These are phyloP conservation scores for Chelidonichthys spinosus DNA, from an alignment of 2,797 vertebrate species.

Conservation along the genomic window DNA sequence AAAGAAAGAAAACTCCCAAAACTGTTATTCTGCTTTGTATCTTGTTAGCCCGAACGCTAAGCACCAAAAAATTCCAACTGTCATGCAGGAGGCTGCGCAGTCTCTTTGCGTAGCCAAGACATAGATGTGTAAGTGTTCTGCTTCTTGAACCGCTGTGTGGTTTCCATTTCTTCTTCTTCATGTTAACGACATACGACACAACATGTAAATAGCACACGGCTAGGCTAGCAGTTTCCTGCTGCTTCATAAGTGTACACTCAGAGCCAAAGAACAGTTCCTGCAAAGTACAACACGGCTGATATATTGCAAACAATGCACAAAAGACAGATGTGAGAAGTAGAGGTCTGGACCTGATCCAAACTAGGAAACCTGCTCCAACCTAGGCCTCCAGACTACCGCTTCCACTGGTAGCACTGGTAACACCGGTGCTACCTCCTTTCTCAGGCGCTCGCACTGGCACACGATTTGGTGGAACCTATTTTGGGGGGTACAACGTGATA, in stretches of 20 bases:
- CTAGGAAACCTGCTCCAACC: neutral
- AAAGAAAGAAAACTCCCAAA: neutral
- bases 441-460: too few species aligned
- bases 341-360: slow-evolving; percentile 16
- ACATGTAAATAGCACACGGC: neutral
- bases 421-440: too few species aligned
- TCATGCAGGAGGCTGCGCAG: too few species aligned
- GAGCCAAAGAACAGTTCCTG: slow-evolving; percentile 1
- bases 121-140: neutral
- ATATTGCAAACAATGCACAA: slow-evolving; percentile 2
- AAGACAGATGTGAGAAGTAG: slow-evolving; percentile 1
- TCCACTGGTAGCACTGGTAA: too few species aligned
- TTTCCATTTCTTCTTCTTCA: neutral
- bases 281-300: slow-evolving; percentile 4
- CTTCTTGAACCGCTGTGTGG: neutral
- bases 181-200: neutral
- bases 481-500: too few species aligned
- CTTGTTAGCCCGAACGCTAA: too few species aligned
- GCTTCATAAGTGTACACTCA: slow-evolving; percentile 2
- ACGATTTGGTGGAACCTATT: too few species aligned
- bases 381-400: neutral
- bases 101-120: neutral
- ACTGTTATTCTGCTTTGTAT: too few species aligned
- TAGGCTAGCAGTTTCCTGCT: neutral
- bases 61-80: too few species aligned